phyloP scores from a whole-genome alignment of 2,888 invertebrate species.

The Ichneumoninae sp. region DNA sequence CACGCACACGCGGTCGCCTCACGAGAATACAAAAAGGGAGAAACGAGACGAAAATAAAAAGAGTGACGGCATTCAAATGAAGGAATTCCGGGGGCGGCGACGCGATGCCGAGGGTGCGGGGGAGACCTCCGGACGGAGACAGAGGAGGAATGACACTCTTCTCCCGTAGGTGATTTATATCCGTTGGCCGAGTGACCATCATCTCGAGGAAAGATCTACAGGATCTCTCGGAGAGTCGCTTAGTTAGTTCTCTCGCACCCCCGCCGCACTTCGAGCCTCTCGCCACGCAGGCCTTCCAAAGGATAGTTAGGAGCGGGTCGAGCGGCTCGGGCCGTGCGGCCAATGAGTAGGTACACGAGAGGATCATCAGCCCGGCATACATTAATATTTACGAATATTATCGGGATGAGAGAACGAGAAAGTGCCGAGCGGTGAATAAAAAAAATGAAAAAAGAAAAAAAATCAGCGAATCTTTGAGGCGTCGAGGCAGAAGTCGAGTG shows the following conservation, averaged over 20 bases:
- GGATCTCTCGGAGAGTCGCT: conserved; percentile 76
- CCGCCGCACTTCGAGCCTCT: conserved; percentile 35
- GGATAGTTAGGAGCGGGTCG: conserved; percentile 29
- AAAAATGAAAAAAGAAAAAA: conserved; percentile 9
- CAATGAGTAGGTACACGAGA: conserved; percentile 42
- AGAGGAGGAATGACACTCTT: conserved; percentile 78
- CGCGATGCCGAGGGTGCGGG: conserved; percentile 73
- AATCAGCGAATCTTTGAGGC: conserved; percentile 9
- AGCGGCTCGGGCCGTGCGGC: conserved; percentile 4
- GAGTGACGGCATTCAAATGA: conserved; percentile 79
- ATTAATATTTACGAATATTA: conserved; percentile 50
- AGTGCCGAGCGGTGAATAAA: conserved; percentile 8
- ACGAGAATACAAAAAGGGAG: conserved; percentile 55
- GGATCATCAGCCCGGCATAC: conserved; percentile 42
- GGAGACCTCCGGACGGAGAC: conserved; percentile 23
- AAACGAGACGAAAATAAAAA: conserved; percentile 64
- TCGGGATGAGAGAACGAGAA: conserved; percentile 19
- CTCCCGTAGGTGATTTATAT: conserved; percentile 81
- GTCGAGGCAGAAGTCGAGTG: conserved; percentile 33
- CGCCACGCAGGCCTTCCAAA: conserved; percentile 23
- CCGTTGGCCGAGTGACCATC: conserved; percentile 80
- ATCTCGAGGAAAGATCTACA: conserved; percentile 81
- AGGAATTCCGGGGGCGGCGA: conserved; percentile 79
- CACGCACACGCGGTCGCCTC: conserved; percentile 73
- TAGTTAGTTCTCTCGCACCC: conserved; percentile 72